Percentiles rank a stretch among this genome's conserved stretches.
phyloP scores from a whole-genome alignment of 2,113 vertebrate genomes.

The Phaethon lepturus region DNA sequence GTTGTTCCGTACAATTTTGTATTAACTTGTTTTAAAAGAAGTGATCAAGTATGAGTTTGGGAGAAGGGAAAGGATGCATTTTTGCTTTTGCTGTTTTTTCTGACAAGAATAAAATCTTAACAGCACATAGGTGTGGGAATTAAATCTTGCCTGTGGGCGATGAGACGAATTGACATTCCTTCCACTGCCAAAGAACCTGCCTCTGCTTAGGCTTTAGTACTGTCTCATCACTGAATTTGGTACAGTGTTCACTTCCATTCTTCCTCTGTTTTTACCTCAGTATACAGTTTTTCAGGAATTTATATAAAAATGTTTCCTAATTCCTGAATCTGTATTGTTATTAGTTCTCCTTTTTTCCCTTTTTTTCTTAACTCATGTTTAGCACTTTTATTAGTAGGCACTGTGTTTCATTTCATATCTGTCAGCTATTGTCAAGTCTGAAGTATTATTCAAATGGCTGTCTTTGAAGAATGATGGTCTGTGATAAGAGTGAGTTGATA shows the following conservation, averaged over 20 bases:
- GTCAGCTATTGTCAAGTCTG: conserved; percentile 8
- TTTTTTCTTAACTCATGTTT: background rate
- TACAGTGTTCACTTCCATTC: background rate
- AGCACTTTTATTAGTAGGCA: background rate
- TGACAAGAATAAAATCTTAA: background rate
- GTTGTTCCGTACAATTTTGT: background rate
- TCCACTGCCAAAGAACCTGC: background rate
- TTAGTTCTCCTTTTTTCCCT: background rate
- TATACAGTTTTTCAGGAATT: background rate
- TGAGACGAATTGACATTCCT: background rate
- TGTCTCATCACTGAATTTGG: background rate
- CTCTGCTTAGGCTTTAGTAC: background rate
- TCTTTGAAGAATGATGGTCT: conserved; percentile 50
- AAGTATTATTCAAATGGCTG: conserved; percentile 31
- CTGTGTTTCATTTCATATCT: background rate
- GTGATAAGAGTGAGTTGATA: conserved; percentile 55
- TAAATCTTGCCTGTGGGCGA: background rate
- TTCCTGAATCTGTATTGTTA: background rate
- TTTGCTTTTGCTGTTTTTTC: background rate
- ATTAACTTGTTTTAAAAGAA: background rate
- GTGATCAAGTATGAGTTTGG: background rate
- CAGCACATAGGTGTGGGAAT: background rate
- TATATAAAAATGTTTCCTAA: background rate
- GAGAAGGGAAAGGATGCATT: background rate
- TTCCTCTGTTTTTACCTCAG: background rate